Evolutionary conservation across 2,797 vertebrate genomes (phyloP), one percentile per base, ranked within the genome.

Genomic region (Anniella stebbinsi): DNA sequence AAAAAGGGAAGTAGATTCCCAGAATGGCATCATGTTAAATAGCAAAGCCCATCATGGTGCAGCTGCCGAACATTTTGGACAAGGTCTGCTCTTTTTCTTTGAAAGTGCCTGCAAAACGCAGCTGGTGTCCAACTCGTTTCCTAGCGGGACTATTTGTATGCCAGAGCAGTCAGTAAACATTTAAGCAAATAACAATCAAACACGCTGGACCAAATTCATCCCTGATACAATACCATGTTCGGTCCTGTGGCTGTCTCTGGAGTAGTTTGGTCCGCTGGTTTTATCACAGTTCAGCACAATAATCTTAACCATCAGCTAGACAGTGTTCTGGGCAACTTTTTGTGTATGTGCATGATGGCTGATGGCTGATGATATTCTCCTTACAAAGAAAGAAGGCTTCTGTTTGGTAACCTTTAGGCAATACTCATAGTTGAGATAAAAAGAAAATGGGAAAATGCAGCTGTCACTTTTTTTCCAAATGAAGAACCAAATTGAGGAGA

Each of bases 51-150:
- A 86, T 90, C 85, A 89, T 90, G 85, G n/a, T 93, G 88, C 91
- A 96, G 92, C 91, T 96, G 89, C 89, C 75, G 60, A 88, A 93
- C 1, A 21, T 90, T 94, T 92, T 96, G 91, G 92, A 95, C 81
- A 87, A 51, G 91, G 78, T 91, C 91, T 92, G 94, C 69, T 86
- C 89, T 91, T 91, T 57, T 25, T 28, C 11, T 23, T 76, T 91
- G 84, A 73, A 93, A 92, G 88, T 86, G 72, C 84, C 36, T 83
- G 89, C 81, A 86, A 12, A 93, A 91, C 25, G 36, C 93, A 95
- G 93, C 91, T 94, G 90, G 89, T 92, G 86, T 94, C 91, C 93
- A 93, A 75, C 67, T 38, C 82, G 84, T 94, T 94, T 93, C 93
- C 91, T 93, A 8, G n/a, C 38, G 93, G 78, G 93, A 94, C 11